Base-by-base conservation (phyloP, 2,113 vertebrate species). In the Tenebrosternarchus preto region DNA sequence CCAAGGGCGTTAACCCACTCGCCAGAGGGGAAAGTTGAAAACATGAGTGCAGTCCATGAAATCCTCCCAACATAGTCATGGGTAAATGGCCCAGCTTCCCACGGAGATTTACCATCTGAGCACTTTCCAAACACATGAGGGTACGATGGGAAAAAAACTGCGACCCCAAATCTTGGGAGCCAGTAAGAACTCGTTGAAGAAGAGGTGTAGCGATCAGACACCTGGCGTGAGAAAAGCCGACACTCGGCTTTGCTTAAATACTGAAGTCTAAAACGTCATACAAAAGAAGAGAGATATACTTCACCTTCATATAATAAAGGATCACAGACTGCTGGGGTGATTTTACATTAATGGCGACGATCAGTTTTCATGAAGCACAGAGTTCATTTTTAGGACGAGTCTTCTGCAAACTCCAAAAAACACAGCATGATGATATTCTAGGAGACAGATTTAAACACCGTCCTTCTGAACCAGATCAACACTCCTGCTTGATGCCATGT, bases 71-170 rank as follows among this genome's bases (percentile, higher is more conserved):
- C 91, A 90, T 84, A 82, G 82, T 61, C 81, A 80, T 15, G 61
- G 1, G 87, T 86, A 81, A 83, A 90, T 68, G 76, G 66, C 80
- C 78, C 24, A 85, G 90, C 89, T 94, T 93, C 93, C 92, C 93
- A 93, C 89, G 87, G 92, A 89, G 93, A 92, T 92, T 92, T 92
- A 91, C 91, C 91, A 89, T 92, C 91, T 66, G 36, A 91, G 61
- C 87, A 83, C 86, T 9, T 64, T 56, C 80, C 85, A 87, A 89
- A 89, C 85, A 91, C 85, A 36, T 66, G 3, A 69, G 69, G 77
- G 78, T 82, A 87, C 80, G 84, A 86, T 73, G 79, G 77, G 31
- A 15, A 12, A 9, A 12, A 15, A 67, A 83, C 25, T 60, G 33
- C 59, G 55, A 59, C 46, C 43, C 53, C 90, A 83, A 89, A 78